Base-by-base conservation (phyloP, 1,140 invertebrate genomes). In the Bombus cullumanus region DNA sequence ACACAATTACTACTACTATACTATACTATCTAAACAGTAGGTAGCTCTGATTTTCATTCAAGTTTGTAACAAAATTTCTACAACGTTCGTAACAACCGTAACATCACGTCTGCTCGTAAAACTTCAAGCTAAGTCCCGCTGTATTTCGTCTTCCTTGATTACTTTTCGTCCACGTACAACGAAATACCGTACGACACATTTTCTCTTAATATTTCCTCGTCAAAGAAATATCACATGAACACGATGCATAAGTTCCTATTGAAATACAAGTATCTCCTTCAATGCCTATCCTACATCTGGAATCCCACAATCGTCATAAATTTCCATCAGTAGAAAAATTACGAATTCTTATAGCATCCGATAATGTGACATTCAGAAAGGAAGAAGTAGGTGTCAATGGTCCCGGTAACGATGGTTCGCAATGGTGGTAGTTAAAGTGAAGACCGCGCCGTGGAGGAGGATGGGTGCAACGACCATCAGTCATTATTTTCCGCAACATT, bases 401-500 rank as follows among this genome's bases (percentile, higher is more conserved):
- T 89, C 64, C 69, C 59, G 74, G 84, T 86, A 89, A 90, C 88
- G 89, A 90, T 84, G 85, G 85, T 72, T 74, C 69, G 68, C 86
- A 78, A 75, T 78, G 82, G 78, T 68, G 83, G 59, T 81, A 83
- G 88, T 57, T 73, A 72, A 75, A 81, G 84, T 15, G 71, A 89
- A 72, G 75, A 57, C 81, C 34, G 57, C 47, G 13, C 25, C 25
- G 41, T 15, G 41, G 71, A 78, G 87, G 73, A n/a, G 71, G 81
- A 59, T 12, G 89, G 86, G 77, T 83, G 87, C 81, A 86, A 87
- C 89, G 89, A 93, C 93, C 92, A 95, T 95, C 94, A 94, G 94
- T 95, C 94, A 95, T 95, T 95, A 95, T 95, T 95, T 95, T 95
- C 94, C 94, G 90, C 94, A 94, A 95, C 94, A 95, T 95, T 95